Conservation (phyloP, 2,113 vertebrate species). For the Oxyura jamaicensis region DNA sequence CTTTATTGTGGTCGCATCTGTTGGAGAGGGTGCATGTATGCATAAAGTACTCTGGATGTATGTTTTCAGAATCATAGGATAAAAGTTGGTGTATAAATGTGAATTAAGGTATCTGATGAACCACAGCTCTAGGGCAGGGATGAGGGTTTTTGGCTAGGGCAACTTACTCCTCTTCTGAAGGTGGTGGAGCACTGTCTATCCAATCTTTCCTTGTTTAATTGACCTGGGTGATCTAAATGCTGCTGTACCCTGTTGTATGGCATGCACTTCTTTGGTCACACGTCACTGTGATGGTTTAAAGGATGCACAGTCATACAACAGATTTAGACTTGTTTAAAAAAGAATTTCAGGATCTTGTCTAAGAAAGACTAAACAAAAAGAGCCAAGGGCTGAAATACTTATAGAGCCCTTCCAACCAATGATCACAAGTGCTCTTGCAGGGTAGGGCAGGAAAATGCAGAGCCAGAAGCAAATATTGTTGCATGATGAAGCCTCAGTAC, state of each 20-base stretch:
- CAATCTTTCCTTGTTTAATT: neutral
- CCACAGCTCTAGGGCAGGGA: neutral
- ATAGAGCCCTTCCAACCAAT: neutral
- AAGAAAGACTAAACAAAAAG: neutral
- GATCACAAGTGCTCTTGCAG: neutral
- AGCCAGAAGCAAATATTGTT: neutral
- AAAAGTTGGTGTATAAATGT: neutral
- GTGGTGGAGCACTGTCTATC: neutral
- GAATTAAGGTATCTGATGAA: constrained; percentile 21
- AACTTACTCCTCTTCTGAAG: neutral
- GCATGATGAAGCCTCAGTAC: neutral
- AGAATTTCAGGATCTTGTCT: neutral
- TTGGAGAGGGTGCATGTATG: neutral
- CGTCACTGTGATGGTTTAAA: neutral
- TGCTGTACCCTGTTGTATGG: neutral
- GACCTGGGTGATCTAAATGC: neutral
- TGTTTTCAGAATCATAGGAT: neutral
- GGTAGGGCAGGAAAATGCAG: neutral
- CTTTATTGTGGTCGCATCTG: constrained; percentile 17
- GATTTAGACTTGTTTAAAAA: neutral
- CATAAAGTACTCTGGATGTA: neutral
- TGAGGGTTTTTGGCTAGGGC: neutral
- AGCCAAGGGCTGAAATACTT: neutral
- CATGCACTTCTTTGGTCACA: neutral
- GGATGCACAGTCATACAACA: neutral